A percentile compares a stretch with the other conserved stretches of the same genome.
Evolutionary conservation across 2,888 invertebrate genomes (phyloP).

Genomic region (Meandrusa payeni): DNA sequence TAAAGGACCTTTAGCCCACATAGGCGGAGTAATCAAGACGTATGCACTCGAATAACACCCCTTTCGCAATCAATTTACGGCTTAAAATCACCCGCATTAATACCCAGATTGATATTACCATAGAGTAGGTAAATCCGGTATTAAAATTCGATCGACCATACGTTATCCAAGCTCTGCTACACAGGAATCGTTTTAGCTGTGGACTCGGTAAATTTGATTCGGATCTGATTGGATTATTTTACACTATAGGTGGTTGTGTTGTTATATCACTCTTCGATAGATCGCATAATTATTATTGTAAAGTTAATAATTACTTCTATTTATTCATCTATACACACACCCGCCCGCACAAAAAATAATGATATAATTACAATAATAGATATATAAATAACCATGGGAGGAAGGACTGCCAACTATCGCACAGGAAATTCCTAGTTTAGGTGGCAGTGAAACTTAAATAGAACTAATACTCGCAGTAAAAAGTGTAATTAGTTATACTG

Average conservation of each 20-base stretch:
- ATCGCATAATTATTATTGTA: no score
- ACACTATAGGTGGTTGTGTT: constrained; percentile 30
- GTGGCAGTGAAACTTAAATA: no score
- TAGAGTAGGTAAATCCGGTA: constrained; percentile 62
- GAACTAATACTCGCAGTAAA: no score
- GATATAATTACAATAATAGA: no score
- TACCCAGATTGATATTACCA: constrained; percentile 49
- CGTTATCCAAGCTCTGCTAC: constrained; percentile 59
- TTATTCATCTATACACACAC: no score
- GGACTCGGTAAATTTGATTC: constrained; percentile 39
- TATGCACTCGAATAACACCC: constrained; percentile 27
- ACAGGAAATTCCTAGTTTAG: no score
- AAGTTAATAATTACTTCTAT: no score
- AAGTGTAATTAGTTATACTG: no score
- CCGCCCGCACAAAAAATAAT: no score
- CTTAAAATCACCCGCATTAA: constrained; percentile 45
- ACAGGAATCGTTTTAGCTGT: constrained; percentile 71
- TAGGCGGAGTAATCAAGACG: constrained; percentile 20
- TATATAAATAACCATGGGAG: no score
- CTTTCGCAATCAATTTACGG: constrained; percentile 40
- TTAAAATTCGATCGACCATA: constrained; percentile 71
- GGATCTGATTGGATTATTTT: constrained; percentile 31
- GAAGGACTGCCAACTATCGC: no score
- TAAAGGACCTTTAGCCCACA: constrained; percentile 15
- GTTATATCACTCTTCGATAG: no score